Percentiles rank a stretch among this genome's conserved stretches.
These are phyloP conservation scores for Stenoptilia bipunctidactyla DNA, from an alignment of 2,888 invertebrate species.

Conservation along the genomic window DNA sequence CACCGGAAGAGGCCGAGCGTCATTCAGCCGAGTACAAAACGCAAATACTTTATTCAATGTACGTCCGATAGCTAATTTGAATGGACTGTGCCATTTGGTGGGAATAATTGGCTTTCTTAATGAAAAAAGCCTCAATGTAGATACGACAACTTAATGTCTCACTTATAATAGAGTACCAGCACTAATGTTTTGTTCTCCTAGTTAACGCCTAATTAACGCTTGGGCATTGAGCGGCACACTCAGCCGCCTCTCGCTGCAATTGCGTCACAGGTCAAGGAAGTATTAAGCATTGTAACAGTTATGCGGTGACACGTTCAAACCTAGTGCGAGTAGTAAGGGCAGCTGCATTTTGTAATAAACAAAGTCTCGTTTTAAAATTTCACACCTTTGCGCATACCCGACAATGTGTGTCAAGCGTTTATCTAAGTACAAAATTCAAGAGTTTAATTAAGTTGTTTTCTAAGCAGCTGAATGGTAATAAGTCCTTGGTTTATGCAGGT, in stretches of 20 bases:
- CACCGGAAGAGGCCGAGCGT: conserved; percentile 68
- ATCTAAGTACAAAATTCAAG: not conserved
- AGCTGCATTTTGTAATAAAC: conserved; percentile 26
- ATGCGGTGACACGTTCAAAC: conserved; percentile 24
- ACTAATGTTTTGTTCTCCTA: conserved; percentile 32
- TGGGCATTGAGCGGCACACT: conserved; percentile 10
- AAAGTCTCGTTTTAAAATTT: not conserved
- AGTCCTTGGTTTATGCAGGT: conserved; percentile 12
- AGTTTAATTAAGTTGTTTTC: no score
- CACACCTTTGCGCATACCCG: not conserved
- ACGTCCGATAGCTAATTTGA: conserved; percentile 66
- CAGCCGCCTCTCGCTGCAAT: conserved; percentile 20
- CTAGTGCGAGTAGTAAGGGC: conserved; percentile 21
- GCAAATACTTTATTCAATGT: conserved; percentile 63
- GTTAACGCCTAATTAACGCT: conserved; percentile 41
- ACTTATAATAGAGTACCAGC: conserved; percentile 27
- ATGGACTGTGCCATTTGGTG: conserved; percentile 62
- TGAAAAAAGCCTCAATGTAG: conserved; percentile 17
- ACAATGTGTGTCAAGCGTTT: not conserved
- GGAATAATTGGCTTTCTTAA: conserved; percentile 61
- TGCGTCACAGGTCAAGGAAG: conserved; percentile 24
- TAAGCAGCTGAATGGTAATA: no score
- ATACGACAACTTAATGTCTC: conserved; percentile 30
- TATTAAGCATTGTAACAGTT: conserved; percentile 21
- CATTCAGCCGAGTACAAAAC: conserved; percentile 65